Base-by-base conservation (phyloP, 2,888 invertebrate genomes). In the Drosophila histrio region DNA sequence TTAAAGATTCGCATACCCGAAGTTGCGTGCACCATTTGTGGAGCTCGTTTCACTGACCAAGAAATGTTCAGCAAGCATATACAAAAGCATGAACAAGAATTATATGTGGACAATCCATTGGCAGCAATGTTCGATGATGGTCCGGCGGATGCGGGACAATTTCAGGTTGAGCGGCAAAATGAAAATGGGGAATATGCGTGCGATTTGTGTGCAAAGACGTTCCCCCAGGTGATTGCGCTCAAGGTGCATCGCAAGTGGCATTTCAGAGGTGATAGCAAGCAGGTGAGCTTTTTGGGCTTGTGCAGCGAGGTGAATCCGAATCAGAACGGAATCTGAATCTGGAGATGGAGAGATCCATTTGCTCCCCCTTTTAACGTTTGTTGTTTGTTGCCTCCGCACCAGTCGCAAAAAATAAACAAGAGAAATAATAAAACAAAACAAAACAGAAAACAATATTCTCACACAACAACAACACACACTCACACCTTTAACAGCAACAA, bases 241-340 rank as follows among this genome's bases (percentile, higher is more conserved):
- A 92, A 92, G 87, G 92, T 92, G 72, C 92, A 92, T 90, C 91
- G 92, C 78, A 92, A 92, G 82, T 92, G 92, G 92, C 92, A 92
- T 90, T 92, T 92, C 88, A 90, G 92, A 86, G 91, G 91, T 90
- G 92, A 92, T 90, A 91, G 91, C 86, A 92, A 92, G 90, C 92
- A 91, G 91, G 91, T 91, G 90, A 91, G 91, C 91, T 84, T 84
- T 84, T 87, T 84, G 87, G 89, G 83, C 90, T 90, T 87, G 90
- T 90, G 90, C 90, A 89, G 90, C 82, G 90, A 90, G 90, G 89
- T 86, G 83, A 79, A 77, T 52, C 43, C 24, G 17, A 19, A 50
- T 54, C 13, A 13, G 15, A 41, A 11, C 30, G 32, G 17, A 32
- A 11, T 54, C 43, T 22, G 22, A 32, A 21, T 13, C 19, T 32